Evolutionary conservation across 2,113 vertebrate genomes (phyloP), one percentile per base, ranked within the genome.

Genomic region (Colaptes auratus): DNA sequence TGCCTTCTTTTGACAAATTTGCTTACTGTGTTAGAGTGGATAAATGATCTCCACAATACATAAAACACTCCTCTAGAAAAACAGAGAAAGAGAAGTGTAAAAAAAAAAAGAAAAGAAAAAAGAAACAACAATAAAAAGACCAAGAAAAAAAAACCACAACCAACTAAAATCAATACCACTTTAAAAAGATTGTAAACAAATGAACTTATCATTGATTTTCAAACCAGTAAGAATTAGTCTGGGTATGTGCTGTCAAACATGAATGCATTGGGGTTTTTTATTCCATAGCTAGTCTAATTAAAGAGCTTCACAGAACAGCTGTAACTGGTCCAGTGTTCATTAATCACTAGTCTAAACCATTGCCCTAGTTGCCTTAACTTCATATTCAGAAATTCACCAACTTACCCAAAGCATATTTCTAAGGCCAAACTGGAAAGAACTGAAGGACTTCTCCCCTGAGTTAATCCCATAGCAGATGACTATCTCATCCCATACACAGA

Each of bases 351-450:
- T 75, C 46, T 61, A 83, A 69, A 46, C 14, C 39, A 44, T 53
- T 67, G 86, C 61, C 48, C n/a, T 50, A 13, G 35, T 50, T 72
- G 69, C 80, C 76, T 65, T 83, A 91, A 69, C 23, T 86, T 91
- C 53, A 55, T 58, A 90, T 95, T 95, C 36, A 90, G 90, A 95
- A 91, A 95, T 83, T 72, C 77, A 94, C 82, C 44, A 88, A 20
- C 79, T 86, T 86, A 92, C 81, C 79, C 53, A 89, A 86, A 94
- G 78, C 0, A 0, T 70, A 58, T 55, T 96, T 93, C 39, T 72
- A 67, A 88, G 39, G 63, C 72, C 76, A 90, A 93, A 86, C 58
- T 93, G 88, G 73, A 94, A 83, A 0, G 7, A 88, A 78, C 61
- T 2, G 6, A 69, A 91, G 85, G 69, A 91, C 39, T 75, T 95